Conservation (phyloP, 92 coral and sea anemone species). For the Plumapathes pennacea region DNA sequence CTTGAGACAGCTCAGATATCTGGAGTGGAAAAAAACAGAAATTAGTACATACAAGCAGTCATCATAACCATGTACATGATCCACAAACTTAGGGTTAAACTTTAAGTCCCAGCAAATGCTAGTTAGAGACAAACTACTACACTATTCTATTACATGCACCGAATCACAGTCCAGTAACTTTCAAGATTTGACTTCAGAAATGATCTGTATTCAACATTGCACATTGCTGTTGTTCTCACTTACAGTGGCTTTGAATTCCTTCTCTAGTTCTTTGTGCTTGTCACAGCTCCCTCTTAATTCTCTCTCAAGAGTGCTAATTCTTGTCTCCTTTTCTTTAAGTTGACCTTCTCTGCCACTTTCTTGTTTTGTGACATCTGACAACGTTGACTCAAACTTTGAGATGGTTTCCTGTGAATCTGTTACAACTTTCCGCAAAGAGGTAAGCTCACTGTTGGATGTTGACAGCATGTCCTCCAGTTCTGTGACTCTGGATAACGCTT, state of each 20-base stretch:
- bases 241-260: constrained; percentile 53
- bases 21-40: background rate
- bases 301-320: constrained; percentile 59
- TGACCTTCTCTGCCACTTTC: constrained; percentile 44
- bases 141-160: no score
- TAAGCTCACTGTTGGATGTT: constrained; percentile 41
- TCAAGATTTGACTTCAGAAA: no score
- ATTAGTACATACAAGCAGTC: no score
- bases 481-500: constrained; percentile 21
- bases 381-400: constrained; percentile 47
- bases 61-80: no score
- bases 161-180: no score
- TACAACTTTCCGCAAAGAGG: constrained; percentile 20
- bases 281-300: constrained; percentile 38
- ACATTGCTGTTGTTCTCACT: no score
- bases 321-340: constrained; percentile 44
- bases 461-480: constrained; percentile 46
- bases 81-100: no score
- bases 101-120: no score
- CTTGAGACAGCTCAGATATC: constrained; percentile 64
- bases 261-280: constrained; percentile 28
- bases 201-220: no score
- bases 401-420: constrained; percentile 39
- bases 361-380: constrained; percentile 25
- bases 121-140: no score